Conservation (phyloP, 2,888 invertebrate species). For the Tetrapedia diversipes region DNA sequence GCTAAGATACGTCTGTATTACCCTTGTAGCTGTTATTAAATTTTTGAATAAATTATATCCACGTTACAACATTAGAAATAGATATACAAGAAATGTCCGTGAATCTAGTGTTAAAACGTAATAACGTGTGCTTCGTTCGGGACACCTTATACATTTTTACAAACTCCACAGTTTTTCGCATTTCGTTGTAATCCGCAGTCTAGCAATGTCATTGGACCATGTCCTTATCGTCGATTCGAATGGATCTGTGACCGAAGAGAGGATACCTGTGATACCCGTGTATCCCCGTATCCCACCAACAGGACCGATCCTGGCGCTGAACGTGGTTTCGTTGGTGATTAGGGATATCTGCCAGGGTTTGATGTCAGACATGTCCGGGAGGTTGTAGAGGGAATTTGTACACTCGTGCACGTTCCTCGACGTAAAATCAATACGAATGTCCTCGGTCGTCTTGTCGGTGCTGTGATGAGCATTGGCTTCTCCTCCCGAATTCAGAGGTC, state of each 20-base stretch:
- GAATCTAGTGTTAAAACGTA: too few species aligned
- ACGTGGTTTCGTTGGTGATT: conserved; percentile 85
- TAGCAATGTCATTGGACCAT: too few species aligned
- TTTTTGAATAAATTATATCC: too few species aligned
- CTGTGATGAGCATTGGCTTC: conserved; percentile 93
- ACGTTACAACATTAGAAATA: too few species aligned
- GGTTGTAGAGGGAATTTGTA: conserved; percentile 86
- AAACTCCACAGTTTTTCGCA: too few species aligned
- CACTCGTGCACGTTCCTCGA: conserved; percentile 88
- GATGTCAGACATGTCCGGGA: conserved; percentile 85
- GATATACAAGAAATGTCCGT: too few species aligned
- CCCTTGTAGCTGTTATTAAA: too few species aligned
- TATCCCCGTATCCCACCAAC: conserved; percentile 92
- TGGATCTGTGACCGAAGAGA: not conserved
- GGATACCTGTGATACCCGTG: conserved; percentile 89
- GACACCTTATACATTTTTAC: too few species aligned
- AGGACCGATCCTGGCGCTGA: conserved; percentile 92
- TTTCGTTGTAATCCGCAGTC: too few species aligned
- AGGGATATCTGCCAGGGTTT: conserved; percentile 88
- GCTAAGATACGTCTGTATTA: too few species aligned
- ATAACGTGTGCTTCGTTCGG: too few species aligned
- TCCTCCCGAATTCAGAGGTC: conserved; percentile 90
- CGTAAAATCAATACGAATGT: conserved; percentile 92
- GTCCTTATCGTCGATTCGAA: not conserved
- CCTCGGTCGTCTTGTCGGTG: conserved; percentile 88